Evolutionary conservation across 2,888 invertebrate species (phyloP).

Genomic region (Morpho deidamia): DNA sequence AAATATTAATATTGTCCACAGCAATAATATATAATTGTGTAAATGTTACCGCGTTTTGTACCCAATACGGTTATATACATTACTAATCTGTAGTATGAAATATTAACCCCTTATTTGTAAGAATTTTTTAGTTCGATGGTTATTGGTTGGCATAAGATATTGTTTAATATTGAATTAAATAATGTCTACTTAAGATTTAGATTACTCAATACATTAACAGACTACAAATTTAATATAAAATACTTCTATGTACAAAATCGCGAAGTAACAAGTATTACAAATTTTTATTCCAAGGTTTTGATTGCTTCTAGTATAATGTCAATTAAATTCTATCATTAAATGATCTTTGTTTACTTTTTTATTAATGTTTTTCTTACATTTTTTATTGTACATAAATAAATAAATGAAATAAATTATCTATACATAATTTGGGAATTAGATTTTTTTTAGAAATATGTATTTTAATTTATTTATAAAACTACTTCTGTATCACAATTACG

Average conservation of each 20-base stretch:
- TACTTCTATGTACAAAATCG: neutral
- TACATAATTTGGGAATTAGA: no score
- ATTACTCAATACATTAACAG: conserved; percentile 24
- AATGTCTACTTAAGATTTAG: conserved; percentile 6
- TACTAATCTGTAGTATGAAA: conserved; percentile 1
- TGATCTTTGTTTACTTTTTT: no score
- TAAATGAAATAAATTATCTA: no score
- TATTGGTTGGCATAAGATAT: neutral
- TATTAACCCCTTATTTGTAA: conserved; percentile 5
- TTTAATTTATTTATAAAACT: no score
- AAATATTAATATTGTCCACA: neutral
- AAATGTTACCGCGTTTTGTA: neutral
- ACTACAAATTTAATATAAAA: neutral
- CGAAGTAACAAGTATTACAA: no score
- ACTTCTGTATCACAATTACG: no score
- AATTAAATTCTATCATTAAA: no score
- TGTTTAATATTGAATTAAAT: neutral
- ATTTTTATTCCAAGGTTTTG: no score
- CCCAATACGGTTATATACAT: neutral
- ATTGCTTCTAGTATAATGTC: no score
- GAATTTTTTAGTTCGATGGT: conserved; percentile 2
- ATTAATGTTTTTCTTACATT: no score
- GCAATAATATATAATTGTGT: neutral
- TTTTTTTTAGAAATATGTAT: no score
- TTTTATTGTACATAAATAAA: no score